Evolutionary conservation across 2,888 invertebrate species (phyloP).

Genomic region (Hemaris fuciformis): DNA sequence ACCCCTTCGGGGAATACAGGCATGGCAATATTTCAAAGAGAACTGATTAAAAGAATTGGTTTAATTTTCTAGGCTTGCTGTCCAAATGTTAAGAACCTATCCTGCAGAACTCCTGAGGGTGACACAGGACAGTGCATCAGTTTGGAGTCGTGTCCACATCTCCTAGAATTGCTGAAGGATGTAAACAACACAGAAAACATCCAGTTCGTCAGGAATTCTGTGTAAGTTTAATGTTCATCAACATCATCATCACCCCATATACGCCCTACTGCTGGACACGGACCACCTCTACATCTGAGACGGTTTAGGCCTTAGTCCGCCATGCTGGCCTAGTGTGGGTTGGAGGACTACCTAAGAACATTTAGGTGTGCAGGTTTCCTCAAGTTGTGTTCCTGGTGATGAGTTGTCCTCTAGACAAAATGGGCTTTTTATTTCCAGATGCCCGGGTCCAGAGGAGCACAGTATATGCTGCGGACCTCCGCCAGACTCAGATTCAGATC

Average conservation of each 20-base stretch:
- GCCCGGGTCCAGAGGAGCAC: slow-evolving; percentile 37
- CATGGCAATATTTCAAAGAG: too few relatives aligned
- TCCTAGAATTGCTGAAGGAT: slow-evolving; percentile 6
- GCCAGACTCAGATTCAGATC: neutral
- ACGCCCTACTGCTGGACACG: too few relatives aligned
- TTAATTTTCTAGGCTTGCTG: slow-evolving; percentile 31
- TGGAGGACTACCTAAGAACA: too few relatives aligned
- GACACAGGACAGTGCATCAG: slow-evolving; percentile 26
- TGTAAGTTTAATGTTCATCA: neutral
- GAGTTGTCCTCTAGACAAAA: too few relatives aligned
- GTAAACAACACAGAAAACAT: neutral
- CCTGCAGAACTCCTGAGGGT: slow-evolving; percentile 42
- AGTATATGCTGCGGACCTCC: slow-evolving; percentile 56
- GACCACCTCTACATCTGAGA: too few relatives aligned
- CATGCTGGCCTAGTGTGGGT: too few relatives aligned
- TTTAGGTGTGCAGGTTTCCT: too few relatives aligned
- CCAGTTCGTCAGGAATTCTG: neutral
- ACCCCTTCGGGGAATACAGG: too few relatives aligned
- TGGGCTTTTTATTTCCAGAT: slow-evolving; percentile 42
- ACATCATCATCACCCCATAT: neutral
- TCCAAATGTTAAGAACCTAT: slow-evolving; percentile 8
- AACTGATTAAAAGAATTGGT: neutral
- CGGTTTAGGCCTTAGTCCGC: too few relatives aligned
- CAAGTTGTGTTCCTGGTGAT: too few relatives aligned
- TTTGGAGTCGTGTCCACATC: slow-evolving; percentile 11